Base-by-base conservation (phyloP, 2,888 invertebrate genomes). In the Plagiodera versicolora region DNA sequence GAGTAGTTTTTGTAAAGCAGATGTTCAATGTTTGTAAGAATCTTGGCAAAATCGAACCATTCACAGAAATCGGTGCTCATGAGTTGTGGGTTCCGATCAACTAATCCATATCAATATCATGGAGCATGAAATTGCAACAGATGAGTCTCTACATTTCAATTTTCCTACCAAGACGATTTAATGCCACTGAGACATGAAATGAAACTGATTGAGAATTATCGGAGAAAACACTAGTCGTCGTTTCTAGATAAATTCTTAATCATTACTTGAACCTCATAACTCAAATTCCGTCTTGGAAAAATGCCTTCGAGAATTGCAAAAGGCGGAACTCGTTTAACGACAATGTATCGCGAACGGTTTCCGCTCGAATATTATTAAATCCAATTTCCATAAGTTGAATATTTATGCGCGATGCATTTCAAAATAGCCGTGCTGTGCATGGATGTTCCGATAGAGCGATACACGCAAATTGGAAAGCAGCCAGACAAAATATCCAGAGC, bases 391-490 rank as follows among this genome's bases (percentile, higher is more conserved):
- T 70, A 67, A 69, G 61, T 67, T 65, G 63, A 67, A 68, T 71
- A 71, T 71, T 71, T 68, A 70, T 69, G 67, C 61, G 61, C 56
- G 63, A 64, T 64, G 69, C 67, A 70, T 68, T 67, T 65, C 65
- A 66, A 71, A 72, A 67, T 69, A 65, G 69, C 67, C 66, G 65
- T 69, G 67, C 32, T 70, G 64, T 65, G 67, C 67, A 67, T 67
- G 66, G 69, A 67, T 64, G 68, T 65, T 69, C 66, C 68, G 68
- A 70, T 71, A 70, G 66, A 66, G 61, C 66, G 66, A 69, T 68
- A 70, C 65, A 68, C 63, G 66, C 72, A 72, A 73, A 74, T 73
- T 75, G 75, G 74, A 75, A 68, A 59, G 61, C 64, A 70, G 74
- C 75, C 75, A 75, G 72, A 67, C 70, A 71, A 71, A 73, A 67